These are phyloP conservation scores for Chascanopsetta lugubris DNA, from an alignment of 2,113 vertebrate species.

Conservation along the genomic window DNA sequence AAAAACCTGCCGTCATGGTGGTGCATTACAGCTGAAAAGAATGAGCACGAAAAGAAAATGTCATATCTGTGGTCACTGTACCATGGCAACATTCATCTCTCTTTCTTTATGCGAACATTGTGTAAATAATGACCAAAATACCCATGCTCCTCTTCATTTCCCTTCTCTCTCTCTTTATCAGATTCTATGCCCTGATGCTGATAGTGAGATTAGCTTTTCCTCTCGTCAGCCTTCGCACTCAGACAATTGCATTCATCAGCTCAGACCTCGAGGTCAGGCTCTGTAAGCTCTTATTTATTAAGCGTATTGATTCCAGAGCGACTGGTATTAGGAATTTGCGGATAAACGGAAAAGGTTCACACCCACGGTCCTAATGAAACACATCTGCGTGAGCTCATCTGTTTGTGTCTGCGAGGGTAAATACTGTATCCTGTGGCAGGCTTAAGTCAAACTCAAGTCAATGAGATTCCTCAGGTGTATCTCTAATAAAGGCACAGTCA, in stretches of 20 bases:
- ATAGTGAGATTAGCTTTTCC: constrained; percentile 65
- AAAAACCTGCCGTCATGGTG: constrained; percentile 28
- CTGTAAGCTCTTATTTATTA: constrained; percentile 90
- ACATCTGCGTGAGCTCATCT: constrained; percentile 65
- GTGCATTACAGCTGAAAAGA: constrained; percentile 36
- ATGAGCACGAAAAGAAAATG: constrained; percentile 54
- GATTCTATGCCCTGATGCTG: constrained; percentile 56
- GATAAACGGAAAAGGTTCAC: constrained; percentile 83
- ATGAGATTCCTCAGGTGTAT: constrained; percentile 51
- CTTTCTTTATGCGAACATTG: constrained; percentile 44
- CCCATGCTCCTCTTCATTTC: constrained; percentile 67
- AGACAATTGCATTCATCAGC: constrained; percentile 84
- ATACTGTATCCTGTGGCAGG: constrained; percentile 45
- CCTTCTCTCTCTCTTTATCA: constrained; percentile 53
- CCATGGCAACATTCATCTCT: constrained; percentile 48
- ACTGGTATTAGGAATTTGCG: constrained; percentile 81
- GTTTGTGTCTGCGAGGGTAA: constrained; percentile 58
- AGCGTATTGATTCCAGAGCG: constrained; percentile 85
- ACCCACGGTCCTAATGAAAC: constrained; percentile 75
- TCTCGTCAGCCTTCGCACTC: constrained; percentile 66
- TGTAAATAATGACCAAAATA: constrained; percentile 67
- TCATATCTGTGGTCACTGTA: constrained; percentile 48
- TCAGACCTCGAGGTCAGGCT: constrained; percentile 78
- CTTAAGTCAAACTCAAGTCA: constrained; percentile 53
- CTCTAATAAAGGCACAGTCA: constrained; percentile 42